A percentile compares a stretch with the other conserved stretches of the same genome.
Conservation (phyloP, 2,888 invertebrate genomes). For the Thysanoteuthis rhombus region DNA sequence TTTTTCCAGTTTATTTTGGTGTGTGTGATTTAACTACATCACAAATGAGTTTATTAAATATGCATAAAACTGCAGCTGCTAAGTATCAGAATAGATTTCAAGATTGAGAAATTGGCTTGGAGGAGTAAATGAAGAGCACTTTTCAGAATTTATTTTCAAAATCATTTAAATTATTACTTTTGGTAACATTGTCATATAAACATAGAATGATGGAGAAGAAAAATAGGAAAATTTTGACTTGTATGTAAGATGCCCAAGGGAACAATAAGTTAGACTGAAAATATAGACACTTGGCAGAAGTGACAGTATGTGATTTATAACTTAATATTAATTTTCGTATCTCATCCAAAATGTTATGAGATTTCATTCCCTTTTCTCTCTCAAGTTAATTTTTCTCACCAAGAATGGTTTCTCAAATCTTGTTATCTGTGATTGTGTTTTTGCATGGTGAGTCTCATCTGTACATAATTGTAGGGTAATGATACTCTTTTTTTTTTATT, state of each 20-base stretch:
- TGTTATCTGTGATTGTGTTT: neutral
- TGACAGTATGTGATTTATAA: neutral
- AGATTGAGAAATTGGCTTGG: neutral
- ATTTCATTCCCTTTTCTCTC: neutral
- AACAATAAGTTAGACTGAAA: neutral
- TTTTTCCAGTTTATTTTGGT: no score
- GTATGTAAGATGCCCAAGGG: no score
- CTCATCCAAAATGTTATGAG: neutral
- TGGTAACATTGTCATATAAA: neutral
- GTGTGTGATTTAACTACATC: no score
- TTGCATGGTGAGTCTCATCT: neutral
- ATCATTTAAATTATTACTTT: neutral
- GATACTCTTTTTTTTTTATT: neutral
- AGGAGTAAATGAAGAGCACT: neutral
- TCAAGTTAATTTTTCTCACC: neutral
- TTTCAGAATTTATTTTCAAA: neutral
- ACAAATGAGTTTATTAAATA: no score
- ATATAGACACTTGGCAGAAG: neutral
- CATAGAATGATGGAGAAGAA: neutral
- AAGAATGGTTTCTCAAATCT: neutral
- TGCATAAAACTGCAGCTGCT: no score
- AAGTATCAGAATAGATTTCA: no score
- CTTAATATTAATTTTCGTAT: neutral
- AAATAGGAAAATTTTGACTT: neutral
- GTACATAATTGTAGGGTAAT: neutral